phyloP scores from a whole-genome alignment of 2,888 invertebrate genomes.

The Dasypolia templi region DNA sequence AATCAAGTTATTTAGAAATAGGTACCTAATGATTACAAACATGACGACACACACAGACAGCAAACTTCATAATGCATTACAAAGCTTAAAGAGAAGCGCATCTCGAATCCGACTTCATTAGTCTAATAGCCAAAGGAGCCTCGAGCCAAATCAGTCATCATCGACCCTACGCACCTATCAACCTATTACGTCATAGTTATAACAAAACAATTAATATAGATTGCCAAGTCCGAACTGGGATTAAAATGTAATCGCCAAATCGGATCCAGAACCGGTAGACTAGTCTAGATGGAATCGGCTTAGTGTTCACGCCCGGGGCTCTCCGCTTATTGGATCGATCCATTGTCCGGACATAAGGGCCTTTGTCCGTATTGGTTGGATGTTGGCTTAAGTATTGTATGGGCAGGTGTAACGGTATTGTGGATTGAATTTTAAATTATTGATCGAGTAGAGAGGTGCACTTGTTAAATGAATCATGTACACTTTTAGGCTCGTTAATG shows the following conservation, averaged over 20 bases:
- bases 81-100: constrained; percentile 8
- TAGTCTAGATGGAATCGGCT: constrained; percentile 74
- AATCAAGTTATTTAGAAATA: not conserved
- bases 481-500: not conserved
- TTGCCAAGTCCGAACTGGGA: constrained; percentile 61
- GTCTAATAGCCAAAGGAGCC: constrained; percentile 24
- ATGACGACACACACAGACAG: no score
- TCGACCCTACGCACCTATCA: not conserved
- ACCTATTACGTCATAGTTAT: constrained; percentile 15
- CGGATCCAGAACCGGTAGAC: constrained; percentile 64
- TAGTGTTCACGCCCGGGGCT: constrained; percentile 74
- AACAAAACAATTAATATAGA: constrained; percentile 63
- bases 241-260: constrained; percentile 72
- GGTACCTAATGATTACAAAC: not conserved
- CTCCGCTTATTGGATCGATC: constrained; percentile 74
- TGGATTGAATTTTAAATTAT: constrained; percentile 22
- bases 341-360: constrained; percentile 68
- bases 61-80: not conserved
- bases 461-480: no score
- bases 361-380: constrained; percentile 55
- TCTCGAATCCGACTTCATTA: constrained; percentile 9
- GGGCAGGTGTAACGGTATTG: constrained; percentile 41
- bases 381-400: constrained; percentile 44
- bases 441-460: not conserved
- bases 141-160: constrained; percentile 25